Evolutionary conservation across 92 coral and sea anemone species (phyloP).

Genomic region (Virgularia gustaviana): DNA sequence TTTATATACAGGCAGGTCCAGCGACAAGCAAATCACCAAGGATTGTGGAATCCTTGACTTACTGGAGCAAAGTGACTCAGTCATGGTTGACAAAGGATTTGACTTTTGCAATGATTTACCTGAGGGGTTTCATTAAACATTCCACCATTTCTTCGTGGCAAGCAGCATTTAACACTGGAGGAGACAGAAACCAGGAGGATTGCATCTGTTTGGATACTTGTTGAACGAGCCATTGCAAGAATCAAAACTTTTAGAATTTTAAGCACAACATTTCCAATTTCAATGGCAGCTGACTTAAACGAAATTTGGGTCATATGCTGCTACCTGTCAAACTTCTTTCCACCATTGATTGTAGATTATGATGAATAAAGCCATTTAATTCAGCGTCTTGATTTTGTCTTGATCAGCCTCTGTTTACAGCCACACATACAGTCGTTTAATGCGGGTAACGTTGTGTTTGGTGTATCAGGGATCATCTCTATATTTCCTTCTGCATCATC

Average conservation of each 20-base stretch:
- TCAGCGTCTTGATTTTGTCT: too few relatives aligned
- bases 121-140: slow-evolving; percentile 49
- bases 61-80: slow-evolving; percentile 57
- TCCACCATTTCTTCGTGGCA: slow-evolving; percentile 53
- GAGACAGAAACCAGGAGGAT: slow-evolving; percentile 49
- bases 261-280: slow-evolving; percentile 38
- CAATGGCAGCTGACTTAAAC: slow-evolving; percentile 63
- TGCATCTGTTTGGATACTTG: slow-evolving; percentile 61
- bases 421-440: too few relatives aligned
- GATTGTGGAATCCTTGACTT: slow-evolving; percentile 52
- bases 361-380: too few relatives aligned
- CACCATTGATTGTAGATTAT: slow-evolving; percentile 35
- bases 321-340: slow-evolving; percentile 48
- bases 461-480: too few relatives aligned
- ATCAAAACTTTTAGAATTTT: slow-evolving; percentile 52
- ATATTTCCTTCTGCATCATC: too few relatives aligned
- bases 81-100: slow-evolving; percentile 63
- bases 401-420: too few relatives aligned
- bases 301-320: slow-evolving; percentile 56
- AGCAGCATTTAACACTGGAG: slow-evolving; percentile 47
- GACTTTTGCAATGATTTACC: too few relatives aligned
- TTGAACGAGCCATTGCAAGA: slow-evolving; percentile 54
- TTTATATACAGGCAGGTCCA: slow-evolving; percentile 57
- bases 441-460: too few relatives aligned
- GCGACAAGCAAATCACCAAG: slow-evolving; percentile 59